Evolutionary conservation across 2,888 invertebrate genomes (phyloP).

Genomic region (Ectropis crepuscularia): DNA sequence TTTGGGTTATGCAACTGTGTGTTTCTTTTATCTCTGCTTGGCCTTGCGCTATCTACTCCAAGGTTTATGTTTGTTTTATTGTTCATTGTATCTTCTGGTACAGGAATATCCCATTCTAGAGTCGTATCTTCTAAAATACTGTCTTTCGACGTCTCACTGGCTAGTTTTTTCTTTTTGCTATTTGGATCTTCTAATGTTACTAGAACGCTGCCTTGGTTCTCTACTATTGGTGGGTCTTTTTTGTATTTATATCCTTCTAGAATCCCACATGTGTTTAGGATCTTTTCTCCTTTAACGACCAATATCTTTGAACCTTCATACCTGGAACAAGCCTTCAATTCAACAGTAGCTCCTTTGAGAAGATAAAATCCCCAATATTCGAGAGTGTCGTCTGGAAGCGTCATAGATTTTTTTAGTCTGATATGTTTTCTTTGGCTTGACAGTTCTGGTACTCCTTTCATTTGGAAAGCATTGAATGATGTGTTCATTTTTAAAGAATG

Average conservation of each 20-base stretch:
- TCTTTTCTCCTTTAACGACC: conserved; percentile 92
- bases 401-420: conserved; percentile 92
- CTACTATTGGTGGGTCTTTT: conserved; percentile 84
- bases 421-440: conserved; percentile 90
- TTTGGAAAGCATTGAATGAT: conserved; percentile 89
- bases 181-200: conserved; percentile 73
- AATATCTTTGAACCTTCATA: conserved; percentile 91
- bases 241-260: conserved; percentile 89
- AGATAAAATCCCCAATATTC: conserved; percentile 96
- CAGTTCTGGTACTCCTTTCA: conserved; percentile 88
- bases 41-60: conserved; percentile 41
- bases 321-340: conserved; percentile 91
- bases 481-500: conserved; percentile 92
- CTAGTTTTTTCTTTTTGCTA: conserved; percentile 18
- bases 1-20: conserved; percentile 73
- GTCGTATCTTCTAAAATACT: conserved; percentile 22
- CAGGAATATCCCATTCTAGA: conserved; percentile 4
- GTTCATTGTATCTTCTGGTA: conserved; percentile 2
- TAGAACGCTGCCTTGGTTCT: conserved; percentile 84
- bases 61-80: conserved; percentile 14
- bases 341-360: conserved; percentile 90
- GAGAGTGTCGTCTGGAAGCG: conserved; percentile 92
- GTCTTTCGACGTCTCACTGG: conserved; percentile 26
- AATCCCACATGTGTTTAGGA: conserved; percentile 91
- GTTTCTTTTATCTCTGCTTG: conserved; percentile 63